Evolutionary conservation across 2,797 vertebrate genomes (phyloP).

Genomic region (Artibeus lituratus): DNA sequence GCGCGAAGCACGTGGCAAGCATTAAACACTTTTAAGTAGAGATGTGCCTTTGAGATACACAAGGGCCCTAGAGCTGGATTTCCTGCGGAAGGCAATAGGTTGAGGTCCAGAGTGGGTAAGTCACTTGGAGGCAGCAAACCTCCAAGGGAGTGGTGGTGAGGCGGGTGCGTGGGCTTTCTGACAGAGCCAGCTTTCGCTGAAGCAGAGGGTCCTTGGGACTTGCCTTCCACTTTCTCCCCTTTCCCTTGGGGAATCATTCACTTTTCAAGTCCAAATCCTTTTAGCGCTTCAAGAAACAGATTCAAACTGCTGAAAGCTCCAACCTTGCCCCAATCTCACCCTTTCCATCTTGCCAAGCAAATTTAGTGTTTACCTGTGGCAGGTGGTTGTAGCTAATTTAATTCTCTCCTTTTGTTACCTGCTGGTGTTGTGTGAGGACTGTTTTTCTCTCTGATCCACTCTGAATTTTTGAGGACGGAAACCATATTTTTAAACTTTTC

Average conservation of each 20-base stretch:
- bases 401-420: not conserved
- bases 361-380: not conserved
- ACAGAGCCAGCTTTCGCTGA: not conserved
- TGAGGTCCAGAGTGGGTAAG: not conserved
- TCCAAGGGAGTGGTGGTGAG: not conserved
- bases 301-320: not conserved
- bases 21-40: not conserved
- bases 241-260: not conserved
- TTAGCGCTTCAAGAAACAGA: not conserved
- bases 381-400: not conserved
- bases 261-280: not conserved
- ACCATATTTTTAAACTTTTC: not conserved
- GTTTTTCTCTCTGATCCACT: not conserved
- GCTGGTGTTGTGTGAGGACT: not conserved
- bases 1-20: not conserved
- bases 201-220: not conserved
- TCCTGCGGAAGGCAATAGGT: not conserved
- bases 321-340: not conserved
- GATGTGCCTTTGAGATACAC: not conserved
- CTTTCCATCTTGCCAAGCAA: not conserved
- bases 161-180: not conserved
- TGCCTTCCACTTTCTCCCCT: not conserved
- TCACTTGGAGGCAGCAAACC: not conserved
- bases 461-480: constrained; percentile 25
- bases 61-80: not conserved